Evolutionary conservation across 2,888 invertebrate genomes (phyloP), one percentile per base, ranked within the genome.

Genomic region (Furcula furcula): DNA sequence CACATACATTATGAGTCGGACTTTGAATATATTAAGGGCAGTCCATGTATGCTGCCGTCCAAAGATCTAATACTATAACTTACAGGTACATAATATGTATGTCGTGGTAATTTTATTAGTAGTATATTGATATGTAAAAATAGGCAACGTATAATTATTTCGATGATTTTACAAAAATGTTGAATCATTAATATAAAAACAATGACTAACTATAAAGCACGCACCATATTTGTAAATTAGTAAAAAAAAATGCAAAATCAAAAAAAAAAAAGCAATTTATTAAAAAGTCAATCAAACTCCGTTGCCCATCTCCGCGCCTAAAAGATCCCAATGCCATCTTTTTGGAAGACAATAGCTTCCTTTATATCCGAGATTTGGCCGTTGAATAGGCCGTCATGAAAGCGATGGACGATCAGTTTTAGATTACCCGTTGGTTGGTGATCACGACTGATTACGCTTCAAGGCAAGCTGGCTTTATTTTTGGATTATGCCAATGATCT

Each of bases 291-390:
- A 5, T 20, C 20, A 20, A 20, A 18, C 29, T 46, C 46, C 4
- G 16, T 6, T 2, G 11, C 4, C 23, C 10, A 23, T 3, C 9
- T 10, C 3, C 7, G 23, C 4, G 40, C 46, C 38, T 46, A 40
- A 40, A 16, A 34, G 12, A 36, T 34, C 18, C 26, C n/a, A 21
- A 29, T 10, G 34, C 13, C 26, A 19, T 22, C 9, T 16, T 28
- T 7, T 40, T 14, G 34, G 40, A 54, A 63, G 51, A 61, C 59
- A 65, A 62, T 43, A 23, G 50, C 34, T 22, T 26, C 40, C 48
- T 65, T 59, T 62, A 58, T 65, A 33, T 40, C 52, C 38, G 56
- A 56, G 58, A 56, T 57, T 64, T 40, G 55, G 46, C 29, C 34
- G 40, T 27, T 57, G 53, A 55, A 50, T 49, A 52, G 44, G 36